Evolutionary conservation across 2,888 invertebrate genomes (phyloP).

Genomic region (Elmis aenea): DNA sequence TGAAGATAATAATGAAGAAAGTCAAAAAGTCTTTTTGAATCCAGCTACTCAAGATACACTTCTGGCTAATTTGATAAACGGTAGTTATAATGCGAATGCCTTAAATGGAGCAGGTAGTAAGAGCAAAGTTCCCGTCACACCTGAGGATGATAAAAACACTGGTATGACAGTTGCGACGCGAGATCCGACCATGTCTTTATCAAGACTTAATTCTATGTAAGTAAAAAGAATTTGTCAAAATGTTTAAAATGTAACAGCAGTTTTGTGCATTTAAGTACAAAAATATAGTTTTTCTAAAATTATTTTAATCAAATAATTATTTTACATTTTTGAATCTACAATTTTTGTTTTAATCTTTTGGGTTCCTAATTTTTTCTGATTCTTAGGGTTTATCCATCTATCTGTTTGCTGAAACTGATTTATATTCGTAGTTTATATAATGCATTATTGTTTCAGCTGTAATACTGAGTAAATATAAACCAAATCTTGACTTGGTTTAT

Average conservation of each 20-base stretch:
- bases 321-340: conserved; percentile 1
- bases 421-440: too few relatives aligned
- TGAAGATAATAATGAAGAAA: conserved; percentile 8
- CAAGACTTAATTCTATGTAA: conserved; percentile 10
- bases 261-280: background rate
- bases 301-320: background rate
- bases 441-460: too few relatives aligned
- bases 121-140: conserved; percentile 5
- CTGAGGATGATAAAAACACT: conserved; percentile 1
- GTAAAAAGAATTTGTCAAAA: conserved; percentile 4
- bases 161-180: conserved; percentile 23
- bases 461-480: too few relatives aligned
- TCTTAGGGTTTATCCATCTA: too few relatives aligned
- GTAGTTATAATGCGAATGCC: conserved; percentile 31
- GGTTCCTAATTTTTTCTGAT: too few relatives aligned
- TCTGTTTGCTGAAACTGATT: too few relatives aligned
- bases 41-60: conserved; percentile 37
- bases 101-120: conserved; percentile 21
- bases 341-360: background rate
- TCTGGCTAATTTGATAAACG: conserved; percentile 38
- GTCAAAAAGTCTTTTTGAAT: conserved; percentile 37
- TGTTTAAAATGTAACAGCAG: background rate
- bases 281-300: background rate
- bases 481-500: too few relatives aligned
- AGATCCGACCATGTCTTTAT: conserved; percentile 8